phyloP scores from a whole-genome alignment of 2,797 vertebrate genomes.

The Manis pentadactyla region DNA sequence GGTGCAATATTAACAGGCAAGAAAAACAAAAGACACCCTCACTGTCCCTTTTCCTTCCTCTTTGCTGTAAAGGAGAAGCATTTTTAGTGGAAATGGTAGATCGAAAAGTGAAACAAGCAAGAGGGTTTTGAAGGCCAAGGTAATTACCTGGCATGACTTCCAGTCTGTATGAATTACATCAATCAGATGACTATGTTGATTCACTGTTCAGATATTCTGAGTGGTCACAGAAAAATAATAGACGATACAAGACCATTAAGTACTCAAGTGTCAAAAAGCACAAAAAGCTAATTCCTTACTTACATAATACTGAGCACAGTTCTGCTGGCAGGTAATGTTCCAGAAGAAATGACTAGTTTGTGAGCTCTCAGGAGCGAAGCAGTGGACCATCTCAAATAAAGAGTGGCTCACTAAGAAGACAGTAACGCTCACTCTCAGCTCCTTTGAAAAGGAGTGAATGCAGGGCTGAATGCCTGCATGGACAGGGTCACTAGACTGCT shows the following conservation, averaged over 20 bases:
- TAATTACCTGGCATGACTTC: background rate
- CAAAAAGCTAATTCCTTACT: background rate
- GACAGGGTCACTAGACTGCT: background rate
- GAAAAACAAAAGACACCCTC: background rate
- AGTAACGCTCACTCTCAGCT: background rate
- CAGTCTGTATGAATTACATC: background rate
- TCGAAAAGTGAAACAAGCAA: background rate
- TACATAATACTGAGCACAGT: background rate
- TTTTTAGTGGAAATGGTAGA: slow-evolving; percentile 1
- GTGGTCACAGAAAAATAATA: background rate
- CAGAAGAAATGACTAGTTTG: background rate
- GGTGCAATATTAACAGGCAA: slow-evolving; percentile 8
- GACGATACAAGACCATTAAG: background rate
- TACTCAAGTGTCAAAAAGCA: background rate
- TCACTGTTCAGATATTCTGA: background rate
- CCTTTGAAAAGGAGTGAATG: background rate
- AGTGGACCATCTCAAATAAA: background rate
- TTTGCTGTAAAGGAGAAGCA: background rate
- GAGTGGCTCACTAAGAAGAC: background rate
- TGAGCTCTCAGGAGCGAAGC: background rate
- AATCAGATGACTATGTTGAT: background rate
- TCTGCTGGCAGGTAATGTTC: background rate
- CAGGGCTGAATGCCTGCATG: too few relatives aligned
- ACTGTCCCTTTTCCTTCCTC: background rate
- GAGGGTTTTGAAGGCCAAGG: background rate